Evolutionary conservation across 2,113 vertebrate genomes (phyloP), one percentile per base, ranked within the genome.

Genomic region (Oreocharis arfaki): DNA sequence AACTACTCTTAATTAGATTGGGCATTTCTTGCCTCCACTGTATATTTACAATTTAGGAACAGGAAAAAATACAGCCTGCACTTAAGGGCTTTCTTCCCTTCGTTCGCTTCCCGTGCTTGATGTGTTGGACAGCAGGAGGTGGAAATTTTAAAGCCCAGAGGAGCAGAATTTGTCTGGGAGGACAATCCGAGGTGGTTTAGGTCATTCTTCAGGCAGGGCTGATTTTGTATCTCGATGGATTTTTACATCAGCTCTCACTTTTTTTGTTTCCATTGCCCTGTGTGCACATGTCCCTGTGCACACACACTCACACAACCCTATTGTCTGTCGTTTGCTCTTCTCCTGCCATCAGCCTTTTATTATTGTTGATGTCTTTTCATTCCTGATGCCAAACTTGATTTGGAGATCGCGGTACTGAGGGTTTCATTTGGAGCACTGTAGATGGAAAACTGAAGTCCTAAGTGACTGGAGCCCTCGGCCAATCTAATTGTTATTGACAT

Each of bases 401-500:
- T 98, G 97, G 96, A 92, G 91, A 93, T 97, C 93, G 6, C 93
- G 28, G 83, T 39, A 82, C 96, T 93, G 97, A 98, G 94, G 97
- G 96, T 96, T 98, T 97, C 96, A 92, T 95, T 95, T 96, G 84
- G 47, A 89, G 93, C 84, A 53, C 95, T 97, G 97, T 86, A 97
- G 98, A 98, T 73, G 96, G 97, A 96, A 97, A 94, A 93, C 59
- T 83, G 96, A 98, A 97, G 97, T 97, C 98, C 97, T 98, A 98
- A 98, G 98, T 98, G 98, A 98, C 98, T 98, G 96, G 74, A 98
- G 98, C 97, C 97, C 90, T 93, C 15, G 70, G 98, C 97, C 98
- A 98, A 98, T 98, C 97, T 98, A 98, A 98, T 98, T 98, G 97
- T 97, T 98, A 98, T 98, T 98, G 98, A 98, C 97, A 93, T 98